Evolutionary conservation across 2,888 invertebrate genomes (phyloP), one percentile per base, ranked within the genome.

Genomic region (Scaptodrosophila latifasciaeformis): DNA sequence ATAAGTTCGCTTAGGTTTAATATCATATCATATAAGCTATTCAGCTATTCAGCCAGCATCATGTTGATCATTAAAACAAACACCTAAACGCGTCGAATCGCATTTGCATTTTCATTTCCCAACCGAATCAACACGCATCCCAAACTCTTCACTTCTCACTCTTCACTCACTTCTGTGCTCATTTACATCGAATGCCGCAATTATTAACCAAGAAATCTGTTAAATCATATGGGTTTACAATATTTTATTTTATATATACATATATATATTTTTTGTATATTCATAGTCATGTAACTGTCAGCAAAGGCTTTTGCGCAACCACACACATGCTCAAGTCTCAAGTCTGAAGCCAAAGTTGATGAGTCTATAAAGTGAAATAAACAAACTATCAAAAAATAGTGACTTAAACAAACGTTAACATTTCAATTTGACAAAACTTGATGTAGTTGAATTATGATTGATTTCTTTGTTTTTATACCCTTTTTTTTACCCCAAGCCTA

Each of bases 281-380:
- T 7, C 24, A 7, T 7, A 62, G 62, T 67, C 79, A 70, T 72
- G 79, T 81, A 78, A 79, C 72, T 74, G 79, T 78, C 68, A 71
- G 65, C 47, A 49, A 7, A 3, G 24, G 7, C 4, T 51, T 63
- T 67, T 53, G 49, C 48, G 51, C 49, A 50, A 64, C 68, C 12
- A 43, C 17, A n/a, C 12, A 37, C 2, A 7, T 31, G 40, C 6
- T 4, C 31, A n/a, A 31, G n/a, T 10, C 31, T 3, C 12, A 27
- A 27, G 5, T 6, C 27, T 6, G 27, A 27, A 5, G 27, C 27
- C 27, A 27, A 27, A 5, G 9, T 27, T 27, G 27, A 27, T 27
- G 27, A 27, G 27, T 27, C 27, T 27, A 27, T 27, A 9, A 37
- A 57, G 43, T 49, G 13, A 54, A 39, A 30, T 40, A 29, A 40